phyloP scores from a whole-genome alignment of 1,140 invertebrate species.

The Ladona fulva region DNA sequence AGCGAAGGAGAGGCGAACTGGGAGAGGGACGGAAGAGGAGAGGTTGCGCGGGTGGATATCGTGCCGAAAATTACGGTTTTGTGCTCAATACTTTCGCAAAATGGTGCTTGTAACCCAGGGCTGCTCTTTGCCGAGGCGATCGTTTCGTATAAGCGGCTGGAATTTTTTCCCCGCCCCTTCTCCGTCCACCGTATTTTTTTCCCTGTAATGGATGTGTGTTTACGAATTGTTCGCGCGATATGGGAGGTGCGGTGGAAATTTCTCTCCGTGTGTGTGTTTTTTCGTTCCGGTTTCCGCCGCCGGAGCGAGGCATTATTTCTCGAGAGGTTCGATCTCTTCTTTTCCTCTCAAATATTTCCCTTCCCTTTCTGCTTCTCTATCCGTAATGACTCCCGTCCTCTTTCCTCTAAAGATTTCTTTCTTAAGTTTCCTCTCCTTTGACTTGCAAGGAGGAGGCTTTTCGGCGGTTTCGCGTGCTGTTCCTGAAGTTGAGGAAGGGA shows the following conservation, averaged over 20 bases:
- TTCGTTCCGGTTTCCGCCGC: too few relatives aligned
- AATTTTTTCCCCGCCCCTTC: not conserved
- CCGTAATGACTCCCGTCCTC: too few relatives aligned
- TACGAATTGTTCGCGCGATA: conserved; percentile 5
- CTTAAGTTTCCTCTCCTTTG: too few relatives aligned
- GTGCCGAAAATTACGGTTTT: conserved; percentile 9
- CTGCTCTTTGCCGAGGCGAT: not conserved
- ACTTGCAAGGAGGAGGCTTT: too few relatives aligned
- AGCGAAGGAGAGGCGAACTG: not conserved
- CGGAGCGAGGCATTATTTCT: too few relatives aligned
- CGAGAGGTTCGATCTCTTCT: too few relatives aligned
- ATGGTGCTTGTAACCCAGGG: not conserved
- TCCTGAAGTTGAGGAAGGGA: not conserved
- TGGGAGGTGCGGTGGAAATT: not conserved
- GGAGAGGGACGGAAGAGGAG: not conserved
- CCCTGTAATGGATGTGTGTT: not conserved
- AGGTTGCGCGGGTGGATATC: not conserved
- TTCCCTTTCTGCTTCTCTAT: too few relatives aligned
- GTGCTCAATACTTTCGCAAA: not conserved
- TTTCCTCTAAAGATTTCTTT: too few relatives aligned
- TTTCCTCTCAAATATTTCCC: too few relatives aligned
- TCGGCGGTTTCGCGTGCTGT: too few relatives aligned
- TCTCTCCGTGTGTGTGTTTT: too few relatives aligned
- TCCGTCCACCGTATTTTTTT: not conserved
- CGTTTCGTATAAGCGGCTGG: not conserved